Conservation (phyloP, 2,797 vertebrate species). For the Enteromius argenteus region DNA sequence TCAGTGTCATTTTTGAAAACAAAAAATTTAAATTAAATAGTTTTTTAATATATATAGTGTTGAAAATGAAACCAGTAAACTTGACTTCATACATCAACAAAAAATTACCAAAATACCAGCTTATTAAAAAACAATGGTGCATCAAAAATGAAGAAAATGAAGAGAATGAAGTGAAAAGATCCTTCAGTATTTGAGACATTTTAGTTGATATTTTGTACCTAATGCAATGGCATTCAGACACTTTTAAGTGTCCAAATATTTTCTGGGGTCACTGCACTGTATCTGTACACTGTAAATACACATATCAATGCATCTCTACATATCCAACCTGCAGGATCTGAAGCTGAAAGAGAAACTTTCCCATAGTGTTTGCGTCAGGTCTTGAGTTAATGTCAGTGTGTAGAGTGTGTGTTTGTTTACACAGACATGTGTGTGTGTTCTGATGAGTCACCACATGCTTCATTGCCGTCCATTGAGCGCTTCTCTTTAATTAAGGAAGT, state of each 20-base stretch:
- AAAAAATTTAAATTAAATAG: too few relatives aligned
- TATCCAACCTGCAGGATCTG: background rate
- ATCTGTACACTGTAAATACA: background rate
- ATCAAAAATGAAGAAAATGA: background rate
- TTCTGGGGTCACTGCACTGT: background rate
- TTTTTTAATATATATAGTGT: background rate
- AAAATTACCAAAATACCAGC: background rate
- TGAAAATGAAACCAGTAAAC: background rate
- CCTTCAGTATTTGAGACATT: background rate
- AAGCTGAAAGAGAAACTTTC: background rate
- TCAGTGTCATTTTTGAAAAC: background rate
- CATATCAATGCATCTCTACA: background rate
- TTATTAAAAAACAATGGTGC: background rate
- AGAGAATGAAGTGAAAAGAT: background rate
- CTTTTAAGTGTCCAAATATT: background rate
- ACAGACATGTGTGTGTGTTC: background rate
- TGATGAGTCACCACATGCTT: slow-evolving; percentile 44
- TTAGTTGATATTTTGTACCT: background rate
- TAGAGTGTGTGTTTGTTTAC: background rate
- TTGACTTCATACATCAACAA: background rate
- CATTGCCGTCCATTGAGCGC: slow-evolving; percentile 30
- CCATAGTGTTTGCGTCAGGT: background rate
- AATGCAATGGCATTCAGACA: background rate
- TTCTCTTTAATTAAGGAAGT: slow-evolving; percentile 53
- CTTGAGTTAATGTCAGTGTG: background rate